Evolutionary conservation across 2,888 invertebrate genomes (phyloP), one percentile per base, ranked within the genome.

Genomic region (Rhorus exstirpatorius): DNA sequence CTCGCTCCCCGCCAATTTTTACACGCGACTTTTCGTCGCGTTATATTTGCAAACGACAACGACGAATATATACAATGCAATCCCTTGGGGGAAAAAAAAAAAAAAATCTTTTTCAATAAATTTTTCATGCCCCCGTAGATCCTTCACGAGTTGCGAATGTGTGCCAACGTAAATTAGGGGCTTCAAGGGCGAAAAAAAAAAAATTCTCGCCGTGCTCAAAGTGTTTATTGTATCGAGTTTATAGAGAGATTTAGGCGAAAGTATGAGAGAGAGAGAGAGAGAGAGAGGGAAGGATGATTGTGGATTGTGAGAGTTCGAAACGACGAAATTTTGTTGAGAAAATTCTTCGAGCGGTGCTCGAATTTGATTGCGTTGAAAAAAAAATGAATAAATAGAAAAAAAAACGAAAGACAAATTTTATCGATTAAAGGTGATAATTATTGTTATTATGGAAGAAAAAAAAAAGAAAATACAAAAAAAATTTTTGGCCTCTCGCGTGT

Each of bases 1-100:
- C 58, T 75, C 75, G n/a, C 58, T 82, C 79, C 81, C 70, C 75
- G 76, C 79, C 82, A 84, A 83, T 86, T 87, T 84, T 74, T 86
- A 83, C 84, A 81, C 83, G 81, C 85, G 76, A 86, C 74, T 82
- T 86, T 82, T 81, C 83, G 85, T 85, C 60, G 67, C n/a, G n/a
- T n/a, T n/a, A 31, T 74, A 72, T 58, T 35, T 46, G 44, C 38
- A 1, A 12, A 21, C 72, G 51, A 35, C 51, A 1, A 60, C 79
- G 60, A 74, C 70, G 60, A 65, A 12, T 41, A n/a, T n/a, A n/a
- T n/a, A n/a, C 41, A 41, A 51, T 8, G 17, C 49, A 26, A 21
- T 53, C 19, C 31, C 31, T 38, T 21, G 21, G 26, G 55, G 26
- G n/a, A 1, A 14, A 1, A n/a, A 4, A 10, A 12, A 8, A 10